Conservation (phyloP, 1,140 invertebrate species). For the Drosophila willistoni region DNA sequence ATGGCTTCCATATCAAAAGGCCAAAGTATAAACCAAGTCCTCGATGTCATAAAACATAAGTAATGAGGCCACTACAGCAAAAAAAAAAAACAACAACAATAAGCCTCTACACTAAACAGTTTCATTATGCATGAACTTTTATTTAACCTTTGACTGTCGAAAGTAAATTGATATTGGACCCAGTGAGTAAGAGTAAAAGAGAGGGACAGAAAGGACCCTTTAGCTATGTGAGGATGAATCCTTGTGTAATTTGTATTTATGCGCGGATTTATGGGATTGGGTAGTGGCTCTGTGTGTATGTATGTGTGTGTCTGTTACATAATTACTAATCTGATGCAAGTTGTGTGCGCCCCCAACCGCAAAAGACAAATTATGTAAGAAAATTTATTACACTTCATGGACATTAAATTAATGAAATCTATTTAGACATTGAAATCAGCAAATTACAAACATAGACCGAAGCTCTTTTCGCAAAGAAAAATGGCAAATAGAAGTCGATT, state of each 20-base stretch:
- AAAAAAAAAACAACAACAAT: slow-evolving; percentile 2
- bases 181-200: background rate
- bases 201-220: background rate
- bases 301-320: slow-evolving; percentile 44
- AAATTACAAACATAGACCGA: background rate
- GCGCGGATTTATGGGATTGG: slow-evolving; percentile 67
- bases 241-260: slow-evolving; percentile 76
- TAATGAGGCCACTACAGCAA: slow-evolving; percentile 48
- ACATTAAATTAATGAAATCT: slow-evolving; percentile 35
- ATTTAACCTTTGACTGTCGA: slow-evolving; percentile 72
- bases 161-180: slow-evolving; percentile 69
- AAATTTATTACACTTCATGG: slow-evolving; percentile 65
- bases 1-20: slow-evolving; percentile 31
- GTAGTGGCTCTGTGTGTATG: slow-evolving; percentile 22
- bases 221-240: slow-evolving; percentile 13
- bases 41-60: slow-evolving; percentile 75
- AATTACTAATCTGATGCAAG: slow-evolving; percentile 74
- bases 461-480: background rate
- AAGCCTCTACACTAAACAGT: slow-evolving; percentile 30
- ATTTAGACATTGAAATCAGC: slow-evolving; percentile 34
- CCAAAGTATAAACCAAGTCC: slow-evolving; percentile 49
- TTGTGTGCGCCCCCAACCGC: slow-evolving; percentile 14
- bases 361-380: slow-evolving; percentile 61
- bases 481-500: background rate
- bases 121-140: slow-evolving; percentile 77